Conservation (phyloP, 2,113 vertebrate species). For the Sitta europaea region DNA sequence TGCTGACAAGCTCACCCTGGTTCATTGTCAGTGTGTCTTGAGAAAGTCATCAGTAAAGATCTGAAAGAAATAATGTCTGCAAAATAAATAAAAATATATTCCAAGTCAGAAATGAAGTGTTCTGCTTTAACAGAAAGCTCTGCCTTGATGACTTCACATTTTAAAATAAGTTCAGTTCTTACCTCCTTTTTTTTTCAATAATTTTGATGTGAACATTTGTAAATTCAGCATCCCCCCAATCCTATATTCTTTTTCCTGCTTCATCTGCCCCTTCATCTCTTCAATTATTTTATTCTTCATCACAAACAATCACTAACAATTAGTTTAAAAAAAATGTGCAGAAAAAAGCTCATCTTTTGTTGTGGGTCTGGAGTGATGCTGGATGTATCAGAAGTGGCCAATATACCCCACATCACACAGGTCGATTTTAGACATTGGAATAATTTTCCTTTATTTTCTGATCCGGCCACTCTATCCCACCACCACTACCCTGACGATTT, state of each 20-base stretch:
- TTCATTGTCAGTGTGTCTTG: background rate
- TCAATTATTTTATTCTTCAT: background rate
- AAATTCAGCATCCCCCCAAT: background rate
- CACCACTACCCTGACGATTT: background rate
- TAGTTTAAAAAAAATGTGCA: background rate
- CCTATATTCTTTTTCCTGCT: background rate
- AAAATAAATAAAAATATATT: conserved; percentile 5
- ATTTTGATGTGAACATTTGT: background rate
- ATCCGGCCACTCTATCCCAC: background rate
- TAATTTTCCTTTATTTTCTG: background rate
- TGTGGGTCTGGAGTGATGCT: background rate
- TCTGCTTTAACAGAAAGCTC: background rate
- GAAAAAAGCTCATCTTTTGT: background rate
- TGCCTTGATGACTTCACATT: background rate
- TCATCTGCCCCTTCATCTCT: background rate
- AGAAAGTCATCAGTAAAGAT: background rate
- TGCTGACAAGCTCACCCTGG: background rate
- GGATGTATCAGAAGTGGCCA: background rate
- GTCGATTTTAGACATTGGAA: background rate
- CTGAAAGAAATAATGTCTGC: background rate
- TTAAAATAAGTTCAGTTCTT: background rate
- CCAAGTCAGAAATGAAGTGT: background rate
- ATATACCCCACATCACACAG: accelerated
- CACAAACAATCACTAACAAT: background rate
- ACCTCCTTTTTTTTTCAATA: background rate